Conservation (phyloP, 2,113 vertebrate genomes). For the Etia nguti region DNA sequence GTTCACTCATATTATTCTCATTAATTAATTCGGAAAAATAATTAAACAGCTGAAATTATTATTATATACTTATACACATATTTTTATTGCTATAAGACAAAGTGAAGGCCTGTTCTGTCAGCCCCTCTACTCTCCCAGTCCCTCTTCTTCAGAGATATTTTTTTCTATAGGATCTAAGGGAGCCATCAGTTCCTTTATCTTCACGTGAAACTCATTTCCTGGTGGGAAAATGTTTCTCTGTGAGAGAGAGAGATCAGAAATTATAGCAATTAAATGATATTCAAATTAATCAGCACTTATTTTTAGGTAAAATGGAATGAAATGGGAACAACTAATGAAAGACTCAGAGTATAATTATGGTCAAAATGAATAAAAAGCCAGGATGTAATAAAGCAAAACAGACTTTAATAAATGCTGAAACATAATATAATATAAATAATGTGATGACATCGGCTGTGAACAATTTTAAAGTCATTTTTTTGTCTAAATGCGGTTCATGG, state of each 20-base stretch:
- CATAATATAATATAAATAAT: background rate
- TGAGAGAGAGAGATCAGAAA: background rate
- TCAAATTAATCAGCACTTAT: background rate
- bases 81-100: background rate
- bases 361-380: background rate
- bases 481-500: background rate
- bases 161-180: slow-evolving; percentile 38
- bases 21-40: background rate
- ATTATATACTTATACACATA: background rate
- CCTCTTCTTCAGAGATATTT: slow-evolving; percentile 26
- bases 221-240: slow-evolving; percentile 67
- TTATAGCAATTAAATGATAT: background rate
- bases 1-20: background rate
- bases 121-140: background rate
- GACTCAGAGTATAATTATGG: background rate
- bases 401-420: background rate
- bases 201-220: slow-evolving; percentile 44
- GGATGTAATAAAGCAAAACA: background rate
- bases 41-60: background rate
- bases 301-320: background rate
- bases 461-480: background rate
- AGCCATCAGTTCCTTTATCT: slow-evolving; percentile 57
- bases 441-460: background rate
- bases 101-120: background rate
- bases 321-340: background rate